These are phyloP conservation scores for Sinocyclocheilus grahami DNA, from an alignment of 2,113 vertebrate species.

Conservation along the genomic window DNA sequence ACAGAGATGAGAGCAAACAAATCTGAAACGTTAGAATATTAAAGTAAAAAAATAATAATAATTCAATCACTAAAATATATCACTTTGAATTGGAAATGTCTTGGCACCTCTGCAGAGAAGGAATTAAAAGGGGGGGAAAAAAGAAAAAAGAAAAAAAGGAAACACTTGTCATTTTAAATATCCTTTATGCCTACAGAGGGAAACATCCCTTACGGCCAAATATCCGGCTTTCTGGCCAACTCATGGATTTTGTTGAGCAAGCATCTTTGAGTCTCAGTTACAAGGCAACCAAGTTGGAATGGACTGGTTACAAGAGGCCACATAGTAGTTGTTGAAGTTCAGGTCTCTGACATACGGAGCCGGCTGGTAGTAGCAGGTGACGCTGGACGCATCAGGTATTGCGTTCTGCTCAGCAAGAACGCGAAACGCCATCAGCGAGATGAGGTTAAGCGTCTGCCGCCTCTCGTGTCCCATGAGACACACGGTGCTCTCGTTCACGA, in stretches of 20 bases:
- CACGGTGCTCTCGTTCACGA: conserved; percentile 97
- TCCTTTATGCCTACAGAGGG: conserved; percentile 66
- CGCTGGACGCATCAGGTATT: conserved; percentile 90
- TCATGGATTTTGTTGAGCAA: conserved; percentile 39
- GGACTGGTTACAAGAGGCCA: conserved; percentile 87
- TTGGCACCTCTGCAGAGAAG: too few species aligned
- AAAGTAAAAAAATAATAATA: too few species aligned
- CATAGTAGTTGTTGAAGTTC: conserved; percentile 98
- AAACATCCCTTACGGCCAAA: conserved; percentile 49
- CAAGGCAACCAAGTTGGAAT: conserved; percentile 97
- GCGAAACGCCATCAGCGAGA: conserved; percentile 88
- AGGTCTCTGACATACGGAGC: conserved; percentile 92
- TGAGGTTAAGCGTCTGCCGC: conserved; percentile 93
- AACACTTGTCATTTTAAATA: conserved; percentile 65
- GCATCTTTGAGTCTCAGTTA: conserved; percentile 77
- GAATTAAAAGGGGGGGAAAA: too few species aligned
- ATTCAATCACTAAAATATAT: too few species aligned
- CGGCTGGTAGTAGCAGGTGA: conserved; percentile 98
- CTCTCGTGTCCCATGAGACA: conserved; percentile 98
- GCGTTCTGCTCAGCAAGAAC: conserved; percentile 93
- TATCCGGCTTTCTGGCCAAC: conserved; percentile 57
- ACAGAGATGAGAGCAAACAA: conserved; percentile 55
- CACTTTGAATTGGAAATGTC: conserved; percentile 38
- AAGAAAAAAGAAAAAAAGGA: too few species aligned
- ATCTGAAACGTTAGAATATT: conserved; percentile 34